phyloP scores from a whole-genome alignment of 2,888 invertebrate species.

The Meiosimyza decipiens region DNA sequence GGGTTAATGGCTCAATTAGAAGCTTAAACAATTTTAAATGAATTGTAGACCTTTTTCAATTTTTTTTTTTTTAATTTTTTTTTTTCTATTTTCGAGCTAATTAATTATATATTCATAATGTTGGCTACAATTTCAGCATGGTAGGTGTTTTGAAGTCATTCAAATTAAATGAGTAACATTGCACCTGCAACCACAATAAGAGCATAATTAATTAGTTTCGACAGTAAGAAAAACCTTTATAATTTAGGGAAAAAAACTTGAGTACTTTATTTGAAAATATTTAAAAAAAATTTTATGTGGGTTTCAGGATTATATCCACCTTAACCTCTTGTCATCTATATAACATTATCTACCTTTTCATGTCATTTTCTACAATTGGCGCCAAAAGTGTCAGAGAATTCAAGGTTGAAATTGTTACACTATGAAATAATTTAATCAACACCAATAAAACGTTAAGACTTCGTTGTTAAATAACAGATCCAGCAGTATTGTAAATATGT shows the following conservation, averaged over 20 bases:
- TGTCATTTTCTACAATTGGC: not conserved
- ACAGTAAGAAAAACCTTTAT: not conserved
- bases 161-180: conserved; percentile 41
- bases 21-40: conserved; percentile 17
- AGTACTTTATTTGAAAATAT: too few relatives aligned
- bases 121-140: not conserved
- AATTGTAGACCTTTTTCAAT: conserved; percentile 20
- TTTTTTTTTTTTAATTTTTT: not conserved
- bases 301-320: too few relatives aligned
- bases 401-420: conserved; percentile 17
- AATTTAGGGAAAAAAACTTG: too few relatives aligned
- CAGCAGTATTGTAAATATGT: conserved; percentile 18
- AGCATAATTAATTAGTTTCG: not conserved
- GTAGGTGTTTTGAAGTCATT: conserved; percentile 40
- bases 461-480: not conserved
- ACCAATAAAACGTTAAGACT: not conserved
- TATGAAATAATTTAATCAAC: conserved; percentile 29
- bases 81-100: not conserved
- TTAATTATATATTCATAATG: conserved; percentile 27
- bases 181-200: conserved; percentile 23
- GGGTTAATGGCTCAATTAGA: conserved; percentile 57
- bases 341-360: too few relatives aligned
- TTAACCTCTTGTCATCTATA: too few relatives aligned
- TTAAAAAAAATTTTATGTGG: too few relatives aligned
- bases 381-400: conserved; percentile 1